Percentiles rank a stretch among this genome's conserved stretches.
Evolutionary conservation across 1,140 invertebrate genomes (phyloP).

Genomic region (Dendroctonus valens): DNA sequence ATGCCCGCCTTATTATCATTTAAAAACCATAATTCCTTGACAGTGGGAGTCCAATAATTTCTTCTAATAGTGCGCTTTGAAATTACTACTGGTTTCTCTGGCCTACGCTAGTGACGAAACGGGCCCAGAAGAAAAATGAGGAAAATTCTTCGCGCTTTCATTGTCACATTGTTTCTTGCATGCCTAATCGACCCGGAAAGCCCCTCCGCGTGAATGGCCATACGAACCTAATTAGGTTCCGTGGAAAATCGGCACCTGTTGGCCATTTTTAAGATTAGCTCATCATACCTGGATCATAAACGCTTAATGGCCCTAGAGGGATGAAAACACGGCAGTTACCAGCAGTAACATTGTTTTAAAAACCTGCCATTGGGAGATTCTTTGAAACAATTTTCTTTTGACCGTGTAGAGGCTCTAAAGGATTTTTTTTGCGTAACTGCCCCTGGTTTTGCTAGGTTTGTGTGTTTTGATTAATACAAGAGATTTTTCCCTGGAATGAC

Average conservation of each 20-base stretch:
- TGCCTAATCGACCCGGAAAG: too few species aligned
- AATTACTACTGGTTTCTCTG: conserved; percentile 15
- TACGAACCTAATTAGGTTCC: conserved; percentile 18
- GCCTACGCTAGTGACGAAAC: too few species aligned
- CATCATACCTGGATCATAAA: conserved; percentile 25
- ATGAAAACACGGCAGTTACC: conserved; percentile 18
- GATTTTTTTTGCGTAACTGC: too few species aligned
- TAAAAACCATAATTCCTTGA: conserved; percentile 33
- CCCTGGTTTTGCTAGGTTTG: too few species aligned
- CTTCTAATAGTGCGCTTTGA: conserved; percentile 27
- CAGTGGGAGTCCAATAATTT: conserved; percentile 34
- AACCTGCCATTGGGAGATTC: too few species aligned
- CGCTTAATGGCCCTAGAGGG: conserved; percentile 14
- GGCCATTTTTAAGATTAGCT: conserved; percentile 21
- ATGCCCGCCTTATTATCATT: conserved; percentile 29
- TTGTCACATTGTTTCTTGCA: too few species aligned
- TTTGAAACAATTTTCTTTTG: too few species aligned
- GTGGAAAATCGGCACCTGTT: conserved; percentile 27
- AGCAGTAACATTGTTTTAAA: background rate
- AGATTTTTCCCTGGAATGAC: background rate
- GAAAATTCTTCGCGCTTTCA: too few species aligned
- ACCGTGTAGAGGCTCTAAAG: too few species aligned
- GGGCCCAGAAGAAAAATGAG: too few species aligned
- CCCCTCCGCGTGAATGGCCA: too few species aligned
- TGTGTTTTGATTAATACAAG: too few species aligned